A percentile compares a stretch with the other conserved stretches of the same genome.
phyloP scores from a whole-genome alignment of 2,797 vertebrate genomes.

The Schizopygopsis pylzovi region DNA sequence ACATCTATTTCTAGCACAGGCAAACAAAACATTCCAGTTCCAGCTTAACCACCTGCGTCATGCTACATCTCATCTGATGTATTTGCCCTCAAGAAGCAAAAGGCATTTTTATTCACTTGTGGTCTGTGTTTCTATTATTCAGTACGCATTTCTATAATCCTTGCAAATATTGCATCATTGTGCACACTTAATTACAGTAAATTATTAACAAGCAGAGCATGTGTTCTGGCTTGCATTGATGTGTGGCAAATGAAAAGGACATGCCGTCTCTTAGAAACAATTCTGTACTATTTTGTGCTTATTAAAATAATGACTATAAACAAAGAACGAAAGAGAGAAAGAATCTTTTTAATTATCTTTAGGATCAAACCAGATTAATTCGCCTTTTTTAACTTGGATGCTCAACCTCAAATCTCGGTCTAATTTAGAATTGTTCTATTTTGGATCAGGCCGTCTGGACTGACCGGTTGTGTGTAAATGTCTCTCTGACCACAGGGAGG shows the following conservation, averaged over 20 bases:
- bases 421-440: constrained; percentile 37
- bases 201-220: constrained; percentile 4
- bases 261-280: not conserved
- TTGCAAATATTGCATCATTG: constrained; percentile 1
- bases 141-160: not conserved
- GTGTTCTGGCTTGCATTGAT: not conserved
- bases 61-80: not conserved
- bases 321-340: not conserved
- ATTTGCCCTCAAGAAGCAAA: constrained; percentile 4
- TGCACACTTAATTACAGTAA: not conserved
- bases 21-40: constrained; percentile 4
- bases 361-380: constrained; percentile 17
- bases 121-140: not conserved
- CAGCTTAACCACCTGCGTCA: constrained; percentile 6
- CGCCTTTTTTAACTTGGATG: not conserved
- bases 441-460: constrained; percentile 24
- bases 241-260: not conserved
- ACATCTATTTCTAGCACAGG: not conserved
- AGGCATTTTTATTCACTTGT: not conserved
- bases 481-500: constrained; percentile 35
- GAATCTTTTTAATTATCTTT: not conserved
- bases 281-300: not conserved
- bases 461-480: constrained; percentile 15
- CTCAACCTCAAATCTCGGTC: constrained; percentile 2
- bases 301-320: not conserved